A percentile compares a stretch with the other conserved stretches of the same genome.
Conservation (phyloP, 2,113 vertebrate genomes). For the Pantherophis guttatus region DNA sequence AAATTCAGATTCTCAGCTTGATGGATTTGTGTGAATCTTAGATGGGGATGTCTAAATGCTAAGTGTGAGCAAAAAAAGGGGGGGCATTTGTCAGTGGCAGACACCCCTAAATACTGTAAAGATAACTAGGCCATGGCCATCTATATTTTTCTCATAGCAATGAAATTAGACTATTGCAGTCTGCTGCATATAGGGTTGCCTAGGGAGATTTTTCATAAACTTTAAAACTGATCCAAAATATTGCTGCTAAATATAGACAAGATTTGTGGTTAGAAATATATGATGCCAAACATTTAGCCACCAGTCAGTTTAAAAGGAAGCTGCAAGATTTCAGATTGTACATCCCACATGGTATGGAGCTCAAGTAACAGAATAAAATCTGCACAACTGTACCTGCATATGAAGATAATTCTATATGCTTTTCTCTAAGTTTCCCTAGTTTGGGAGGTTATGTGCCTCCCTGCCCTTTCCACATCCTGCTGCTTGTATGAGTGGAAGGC, state of each 20-base stretch:
- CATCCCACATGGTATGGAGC: neutral
- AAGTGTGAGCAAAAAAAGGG: neutral
- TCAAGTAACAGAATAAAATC: neutral
- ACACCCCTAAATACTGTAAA: neutral
- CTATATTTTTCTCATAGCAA: neutral
- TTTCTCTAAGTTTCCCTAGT: neutral
- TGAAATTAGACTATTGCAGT: neutral
- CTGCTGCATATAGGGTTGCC: neutral
- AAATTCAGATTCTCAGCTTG: neutral
- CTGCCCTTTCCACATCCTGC: too few relatives aligned
- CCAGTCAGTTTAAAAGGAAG: neutral
- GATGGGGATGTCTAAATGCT: neutral
- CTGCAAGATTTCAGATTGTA: neutral
- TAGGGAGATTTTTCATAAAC: neutral
- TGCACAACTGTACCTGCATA: neutral
- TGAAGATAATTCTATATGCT: neutral
- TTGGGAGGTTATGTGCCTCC: neutral
- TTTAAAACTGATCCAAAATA: neutral
- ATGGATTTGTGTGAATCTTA: neutral
- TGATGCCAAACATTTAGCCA: neutral
- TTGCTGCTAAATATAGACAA: neutral
- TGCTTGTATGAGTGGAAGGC: neutral
- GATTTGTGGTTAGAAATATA: neutral
- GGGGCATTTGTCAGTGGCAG: neutral
- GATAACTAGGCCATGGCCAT: neutral